These are phyloP conservation scores for Ptychochromis oligacanthus DNA, from an alignment of 2,113 vertebrate species.

Conservation along the genomic window DNA sequence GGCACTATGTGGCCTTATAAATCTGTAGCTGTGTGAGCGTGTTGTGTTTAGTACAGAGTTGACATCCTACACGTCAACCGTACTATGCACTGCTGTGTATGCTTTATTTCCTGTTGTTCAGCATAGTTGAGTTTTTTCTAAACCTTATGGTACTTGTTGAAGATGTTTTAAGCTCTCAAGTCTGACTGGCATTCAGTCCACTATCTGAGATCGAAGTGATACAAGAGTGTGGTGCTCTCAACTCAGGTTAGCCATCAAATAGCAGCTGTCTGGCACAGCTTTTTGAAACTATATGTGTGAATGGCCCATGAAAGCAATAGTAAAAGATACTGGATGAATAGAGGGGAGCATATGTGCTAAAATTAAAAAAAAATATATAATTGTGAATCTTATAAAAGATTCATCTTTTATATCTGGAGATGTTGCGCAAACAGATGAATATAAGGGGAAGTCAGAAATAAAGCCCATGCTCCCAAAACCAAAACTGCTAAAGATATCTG, in stretches of 20 bases:
- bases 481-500: constrained; percentile 3
- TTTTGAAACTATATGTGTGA: constrained; percentile 8
- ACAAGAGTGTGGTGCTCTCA: background rate
- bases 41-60: background rate
- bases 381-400: constrained; percentile 33
- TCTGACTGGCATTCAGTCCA: background rate
- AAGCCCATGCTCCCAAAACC: constrained; percentile 30
- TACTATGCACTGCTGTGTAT: background rate
- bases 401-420: constrained; percentile 12
- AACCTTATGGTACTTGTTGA: background rate
- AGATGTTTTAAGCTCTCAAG: background rate
- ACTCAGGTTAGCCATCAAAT: background rate
- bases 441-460: constrained; percentile 7
- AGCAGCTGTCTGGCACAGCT: background rate
- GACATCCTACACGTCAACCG: background rate
- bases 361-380: constrained; percentile 1
- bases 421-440: background rate
- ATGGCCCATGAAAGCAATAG: constrained; percentile 19
- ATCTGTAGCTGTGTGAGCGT: background rate
- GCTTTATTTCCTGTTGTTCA: background rate
- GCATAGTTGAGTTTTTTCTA: background rate
- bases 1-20: background rate
- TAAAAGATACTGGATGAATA: constrained; percentile 33
- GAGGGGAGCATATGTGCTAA: constrained; percentile 20
- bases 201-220: background rate